Conservation (phyloP, 2,797 vertebrate genomes). For the Eulemur coronatus region DNA sequence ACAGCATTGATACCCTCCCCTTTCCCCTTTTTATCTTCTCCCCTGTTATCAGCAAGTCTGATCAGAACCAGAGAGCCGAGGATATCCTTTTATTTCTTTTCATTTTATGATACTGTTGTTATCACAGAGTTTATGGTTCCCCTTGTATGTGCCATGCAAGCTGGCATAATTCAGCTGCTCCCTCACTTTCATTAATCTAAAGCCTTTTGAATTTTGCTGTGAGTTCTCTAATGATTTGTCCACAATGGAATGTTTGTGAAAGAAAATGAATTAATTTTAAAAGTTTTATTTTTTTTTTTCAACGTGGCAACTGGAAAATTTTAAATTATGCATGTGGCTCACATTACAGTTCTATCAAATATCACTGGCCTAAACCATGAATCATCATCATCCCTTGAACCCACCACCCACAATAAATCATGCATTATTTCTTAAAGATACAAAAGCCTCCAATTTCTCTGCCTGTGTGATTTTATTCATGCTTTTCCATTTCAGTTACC, state of each 20-base stretch:
- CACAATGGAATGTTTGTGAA: not conserved
- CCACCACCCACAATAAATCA: no score
- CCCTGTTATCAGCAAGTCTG: conserved; percentile 36
- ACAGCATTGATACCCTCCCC: not conserved
- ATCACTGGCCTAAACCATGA: not conserved
- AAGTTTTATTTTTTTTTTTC: not conserved
- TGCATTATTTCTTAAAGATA: not conserved
- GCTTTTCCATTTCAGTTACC: fast-evolving
- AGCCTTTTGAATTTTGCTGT: conserved; percentile 64
- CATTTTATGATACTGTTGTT: conserved; percentile 68
- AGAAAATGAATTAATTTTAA: conserved; percentile 26
- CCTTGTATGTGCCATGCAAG: conserved; percentile 50
- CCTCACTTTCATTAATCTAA: conserved; percentile 58
- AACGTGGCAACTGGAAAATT: not conserved
- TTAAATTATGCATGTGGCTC: not conserved
- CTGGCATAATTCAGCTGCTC: conserved; percentile 62
- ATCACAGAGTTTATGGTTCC: conserved; percentile 68
- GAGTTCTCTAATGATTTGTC: conserved; percentile 53
- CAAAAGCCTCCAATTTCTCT: not conserved
- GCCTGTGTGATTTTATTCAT: not conserved
- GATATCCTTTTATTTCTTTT: conserved; percentile 63
- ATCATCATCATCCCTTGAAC: not conserved
- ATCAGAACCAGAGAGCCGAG: conserved; percentile 59
- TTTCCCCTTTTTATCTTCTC: not conserved
- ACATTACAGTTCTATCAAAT: not conserved